Evolutionary conservation across 2,888 invertebrate species (phyloP).

Genomic region (Kuschelorhynchus macadamiae): DNA sequence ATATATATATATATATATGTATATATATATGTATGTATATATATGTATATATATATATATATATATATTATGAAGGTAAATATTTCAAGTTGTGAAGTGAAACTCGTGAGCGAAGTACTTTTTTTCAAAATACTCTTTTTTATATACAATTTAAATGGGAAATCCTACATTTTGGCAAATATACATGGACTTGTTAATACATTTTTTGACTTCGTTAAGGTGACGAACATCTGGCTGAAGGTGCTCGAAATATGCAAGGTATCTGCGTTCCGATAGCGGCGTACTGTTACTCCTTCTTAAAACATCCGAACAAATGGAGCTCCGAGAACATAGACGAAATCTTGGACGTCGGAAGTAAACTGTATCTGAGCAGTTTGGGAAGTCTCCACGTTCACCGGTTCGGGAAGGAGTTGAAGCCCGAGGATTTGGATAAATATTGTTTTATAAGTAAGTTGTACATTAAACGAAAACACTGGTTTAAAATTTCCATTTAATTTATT

Average conservation of each 20-base stretch:
- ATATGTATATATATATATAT: too few species aligned
- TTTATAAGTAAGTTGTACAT: constrained; percentile 68
- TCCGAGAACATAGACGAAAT: constrained; percentile 74
- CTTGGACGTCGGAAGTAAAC: constrained; percentile 71
- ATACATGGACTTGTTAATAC: too few species aligned
- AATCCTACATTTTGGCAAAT: too few species aligned
- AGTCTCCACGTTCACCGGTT: constrained; percentile 61
- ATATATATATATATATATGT: too few species aligned
- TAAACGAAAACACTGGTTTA: too few species aligned
- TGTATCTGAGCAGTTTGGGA: constrained; percentile 65
- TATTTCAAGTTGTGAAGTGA: too few species aligned
- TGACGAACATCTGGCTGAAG: constrained; percentile 60
- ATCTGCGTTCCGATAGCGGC: constrained; percentile 74
- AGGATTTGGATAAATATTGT: constrained; percentile 70
- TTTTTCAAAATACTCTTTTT: too few species aligned
- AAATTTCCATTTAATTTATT: too few species aligned
- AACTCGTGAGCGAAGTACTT: too few species aligned
- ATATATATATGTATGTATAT: too few species aligned
- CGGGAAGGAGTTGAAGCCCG: constrained; percentile 62
- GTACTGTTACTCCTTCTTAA: constrained; percentile 73
- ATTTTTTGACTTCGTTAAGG: constrained; percentile 53
- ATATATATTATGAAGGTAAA: too few species aligned
- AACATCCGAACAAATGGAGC: constrained; percentile 75
- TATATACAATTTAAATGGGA: too few species aligned
- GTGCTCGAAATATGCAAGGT: constrained; percentile 68